Evolutionary conservation across 2,888 invertebrate species (phyloP).

Genomic region (Polydrusus cervinus): DNA sequence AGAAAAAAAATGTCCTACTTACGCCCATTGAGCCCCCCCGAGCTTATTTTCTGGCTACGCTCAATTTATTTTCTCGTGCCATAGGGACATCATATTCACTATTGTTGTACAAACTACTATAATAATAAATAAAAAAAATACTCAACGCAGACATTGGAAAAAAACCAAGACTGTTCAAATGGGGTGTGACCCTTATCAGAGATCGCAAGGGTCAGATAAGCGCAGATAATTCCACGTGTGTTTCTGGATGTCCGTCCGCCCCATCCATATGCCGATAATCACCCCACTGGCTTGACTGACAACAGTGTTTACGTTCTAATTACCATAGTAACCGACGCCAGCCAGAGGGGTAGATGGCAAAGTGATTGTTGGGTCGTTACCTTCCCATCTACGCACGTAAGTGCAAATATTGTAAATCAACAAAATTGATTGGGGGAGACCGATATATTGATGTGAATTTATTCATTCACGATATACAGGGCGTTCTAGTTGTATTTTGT

Average conservation of each 20-base stretch:
- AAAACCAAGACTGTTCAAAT: too few species aligned
- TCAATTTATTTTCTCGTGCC: too few species aligned
- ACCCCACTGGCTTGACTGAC: slow-evolving; percentile 41
- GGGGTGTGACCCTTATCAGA: slow-evolving; percentile 6
- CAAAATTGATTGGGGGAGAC: slow-evolving; percentile 20
- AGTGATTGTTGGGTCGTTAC: slow-evolving; percentile 52
- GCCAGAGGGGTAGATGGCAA: slow-evolving; percentile 35
- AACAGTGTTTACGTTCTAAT: slow-evolving; percentile 51
- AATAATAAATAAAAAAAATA: too few species aligned
- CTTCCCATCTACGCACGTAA: slow-evolving; percentile 46
- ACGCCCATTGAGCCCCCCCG: too few species aligned
- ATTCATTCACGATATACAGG: too few species aligned
- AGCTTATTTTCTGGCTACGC: too few species aligned
- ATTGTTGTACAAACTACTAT: too few species aligned
- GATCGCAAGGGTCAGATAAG: slow-evolving; percentile 28
- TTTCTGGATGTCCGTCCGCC: slow-evolving; percentile 17
- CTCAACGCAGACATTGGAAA: background rate
- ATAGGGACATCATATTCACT: too few species aligned
- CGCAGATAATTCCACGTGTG: slow-evolving; percentile 35
- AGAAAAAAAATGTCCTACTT: too few species aligned
- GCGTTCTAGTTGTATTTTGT: too few species aligned
- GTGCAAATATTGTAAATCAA: slow-evolving; percentile 42
- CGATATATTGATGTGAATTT: slow-evolving; percentile 1
- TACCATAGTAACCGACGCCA: slow-evolving; percentile 51
- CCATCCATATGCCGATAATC: slow-evolving; percentile 39